Base-by-base conservation (phyloP, 2,113 vertebrate genomes). In the Anas platyrhynchos region DNA sequence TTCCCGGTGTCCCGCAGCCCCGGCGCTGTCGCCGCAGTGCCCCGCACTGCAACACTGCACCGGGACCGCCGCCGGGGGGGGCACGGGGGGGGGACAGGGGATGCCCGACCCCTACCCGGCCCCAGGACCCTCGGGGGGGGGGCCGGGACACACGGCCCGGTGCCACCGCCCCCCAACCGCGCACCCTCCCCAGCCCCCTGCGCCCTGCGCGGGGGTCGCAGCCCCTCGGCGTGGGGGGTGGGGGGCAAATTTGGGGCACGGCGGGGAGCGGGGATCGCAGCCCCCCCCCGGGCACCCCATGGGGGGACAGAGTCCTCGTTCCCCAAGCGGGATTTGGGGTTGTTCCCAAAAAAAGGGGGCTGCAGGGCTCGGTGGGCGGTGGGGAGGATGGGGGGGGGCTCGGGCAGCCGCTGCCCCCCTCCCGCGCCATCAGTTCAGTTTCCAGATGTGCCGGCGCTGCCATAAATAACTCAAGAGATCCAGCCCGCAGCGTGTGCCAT, bases 31-130 rank as follows among this genome's bases (percentile, higher is more conserved):
- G 89, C 89, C 89, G 89, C 89, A 91, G 89, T 91, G 89, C 58
- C 89, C 82, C 75, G 89, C 89, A 91, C 89, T 91, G 89, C 89
- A 91, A 91, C 82, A 80, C 89, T 76, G 76, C 89, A 55, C 88
- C 58, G 36, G 58, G 58, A 61, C 52, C 65, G 29, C 7, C 22
- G 16, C 36, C 16, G 17, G 22, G 22, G 32, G 32, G 18, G 44
- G 52, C 38, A 38, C 11, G 16, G 66, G 66, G 38, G 26, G 36
- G 26, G 29, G 46, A 21, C 20, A 18, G 46, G 29, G 16, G 22
- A 11, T 25, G 22, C 55, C 13, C 26, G 13, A 4, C 5, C 16
- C 3, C 22, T 8, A 22, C 46, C 46, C 61, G 43, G 4, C 32
- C 29, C 43, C 26, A 10, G 13, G 31, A 66, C 62, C 58, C 43